Evolutionary conservation across 2,888 invertebrate species (phyloP), one percentile per base, ranked within the genome.

Genomic region (Pteria penguin): DNA sequence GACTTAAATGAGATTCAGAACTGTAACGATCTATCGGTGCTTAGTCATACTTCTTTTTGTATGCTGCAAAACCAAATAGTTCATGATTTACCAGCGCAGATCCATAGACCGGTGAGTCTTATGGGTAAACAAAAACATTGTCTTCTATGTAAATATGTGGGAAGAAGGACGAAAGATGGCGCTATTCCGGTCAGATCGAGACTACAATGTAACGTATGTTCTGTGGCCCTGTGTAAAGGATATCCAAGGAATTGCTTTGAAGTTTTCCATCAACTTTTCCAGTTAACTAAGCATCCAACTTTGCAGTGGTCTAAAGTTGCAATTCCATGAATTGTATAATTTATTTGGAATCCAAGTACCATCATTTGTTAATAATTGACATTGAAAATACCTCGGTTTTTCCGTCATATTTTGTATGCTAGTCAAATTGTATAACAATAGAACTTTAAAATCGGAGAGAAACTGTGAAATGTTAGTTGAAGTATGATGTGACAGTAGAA

Each of bases 151-250:
- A 68, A 68, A 57, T 68, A 68, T 22, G 11, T 68, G 32, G 55
- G 68, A 24, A 54, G 68, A 32, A 68, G 57, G 26, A 68, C 68
- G 31, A 55, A 55, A 27, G 55, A 32, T 14, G 68, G 55, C 0
- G n/a, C 54, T 11, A 22, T 55, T 18, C 31, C 55, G 8, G 68
- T 68, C 22, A 18, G 68, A 26, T 52, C 68, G 8, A 29, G 55
- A 55, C 31, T 31, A 22, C 62, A 65, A 27, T 72, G 72, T 58
- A 65, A 72, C 18, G 57, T 36, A 11, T 72, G 72, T 72, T 63
- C 63, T 57, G 57, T 65, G 4, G 62, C 65, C 5, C 31, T 72
- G 29, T 72, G 72, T 65, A 72, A 72, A 57, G 72, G 72, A 26
- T 31, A 32, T 14, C 65, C 54, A 27, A 68, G 72, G 36, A 65